Evolutionary conservation across 2,797 vertebrate species (phyloP).

Genomic region (Pampus argenteus): DNA sequence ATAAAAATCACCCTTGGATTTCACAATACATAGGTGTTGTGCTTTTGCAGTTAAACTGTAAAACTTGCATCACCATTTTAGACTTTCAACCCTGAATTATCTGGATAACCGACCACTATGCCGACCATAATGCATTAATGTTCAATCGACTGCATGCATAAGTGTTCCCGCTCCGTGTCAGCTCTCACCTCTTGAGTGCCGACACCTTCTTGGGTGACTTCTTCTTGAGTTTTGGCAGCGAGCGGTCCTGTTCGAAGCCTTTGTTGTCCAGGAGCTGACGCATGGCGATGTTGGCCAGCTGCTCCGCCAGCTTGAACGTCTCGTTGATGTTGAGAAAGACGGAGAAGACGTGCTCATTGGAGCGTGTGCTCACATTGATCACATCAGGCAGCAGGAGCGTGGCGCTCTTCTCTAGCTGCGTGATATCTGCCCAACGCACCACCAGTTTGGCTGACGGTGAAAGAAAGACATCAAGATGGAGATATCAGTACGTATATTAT

Average conservation of each 20-base stretch:
- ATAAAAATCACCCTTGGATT: constrained; percentile 10
- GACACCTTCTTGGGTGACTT: constrained; percentile 97
- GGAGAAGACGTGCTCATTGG: constrained; percentile 94
- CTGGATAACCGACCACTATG: constrained; percentile 3
- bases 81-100: neutral
- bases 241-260: constrained; percentile 95
- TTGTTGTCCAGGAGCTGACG: constrained; percentile 97
- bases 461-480: neutral
- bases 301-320: constrained; percentile 97
- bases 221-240: constrained; percentile 96
- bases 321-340: constrained; percentile 98
- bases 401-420: constrained; percentile 95
- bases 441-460: constrained; percentile 90
- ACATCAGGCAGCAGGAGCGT: constrained; percentile 93
- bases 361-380: constrained; percentile 95
- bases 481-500: neutral
- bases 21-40: neutral
- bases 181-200: constrained; percentile 92
- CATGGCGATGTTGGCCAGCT: constrained; percentile 99
- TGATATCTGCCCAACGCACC: constrained; percentile 98
- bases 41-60: neutral
- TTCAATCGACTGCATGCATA: neutral
- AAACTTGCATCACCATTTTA: neutral
- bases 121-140: constrained; percentile 12
- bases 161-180: neutral